Conservation (phyloP, 2,113 vertebrate species). For the Scytalopus superciliaris region DNA sequence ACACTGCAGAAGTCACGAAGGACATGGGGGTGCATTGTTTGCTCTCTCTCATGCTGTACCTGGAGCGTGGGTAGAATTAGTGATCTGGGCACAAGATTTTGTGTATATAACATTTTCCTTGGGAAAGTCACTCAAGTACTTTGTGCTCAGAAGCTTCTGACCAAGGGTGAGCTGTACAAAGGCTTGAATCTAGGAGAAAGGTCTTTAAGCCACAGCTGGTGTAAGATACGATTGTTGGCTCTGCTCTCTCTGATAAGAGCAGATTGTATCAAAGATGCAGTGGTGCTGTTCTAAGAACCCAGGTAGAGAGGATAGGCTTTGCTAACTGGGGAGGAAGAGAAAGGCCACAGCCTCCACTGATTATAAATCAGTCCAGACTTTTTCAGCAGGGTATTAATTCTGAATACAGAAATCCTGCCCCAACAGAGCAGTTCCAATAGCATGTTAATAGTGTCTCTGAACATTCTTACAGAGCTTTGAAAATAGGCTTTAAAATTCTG, state of each 20-base stretch:
- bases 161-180: background rate
- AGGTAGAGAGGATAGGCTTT: background rate
- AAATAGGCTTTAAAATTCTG: constrained; percentile 32
- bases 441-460: background rate
- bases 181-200: background rate
- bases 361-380: background rate
- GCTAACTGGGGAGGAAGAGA: background rate
- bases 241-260: background rate
- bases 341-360: background rate
- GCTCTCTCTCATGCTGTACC: background rate
- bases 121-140: background rate
- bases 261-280: background rate
- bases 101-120: background rate
- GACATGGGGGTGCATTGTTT: background rate
- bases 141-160: background rate
- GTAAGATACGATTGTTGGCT: background rate
- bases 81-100: background rate
- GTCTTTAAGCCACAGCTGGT: background rate
- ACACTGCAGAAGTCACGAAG: background rate
- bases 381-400: background rate
- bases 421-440: background rate
- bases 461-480: constrained; percentile 15
- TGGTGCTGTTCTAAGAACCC: background rate
- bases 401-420: background rate
- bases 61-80: background rate